phyloP scores from a whole-genome alignment of 2,113 vertebrate genomes.

The Cavia porcellus region DNA sequence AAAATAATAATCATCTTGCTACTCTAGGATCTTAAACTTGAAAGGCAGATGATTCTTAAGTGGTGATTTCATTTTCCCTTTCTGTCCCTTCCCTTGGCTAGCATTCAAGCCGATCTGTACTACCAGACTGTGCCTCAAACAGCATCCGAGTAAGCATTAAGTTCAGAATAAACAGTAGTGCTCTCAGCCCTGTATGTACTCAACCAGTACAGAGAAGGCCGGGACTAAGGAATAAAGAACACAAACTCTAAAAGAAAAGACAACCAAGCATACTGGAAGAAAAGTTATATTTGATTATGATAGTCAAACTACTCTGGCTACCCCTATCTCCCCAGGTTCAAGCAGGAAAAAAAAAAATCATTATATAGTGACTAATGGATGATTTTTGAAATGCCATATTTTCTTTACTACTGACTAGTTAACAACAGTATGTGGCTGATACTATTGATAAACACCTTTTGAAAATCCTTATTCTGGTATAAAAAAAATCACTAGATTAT shows the following conservation, averaged over 20 bases:
- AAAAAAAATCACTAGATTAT: conserved; percentile 62
- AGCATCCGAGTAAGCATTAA: conserved; percentile 2
- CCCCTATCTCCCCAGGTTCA: not conserved
- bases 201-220: conserved; percentile 31
- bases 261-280: conserved; percentile 14
- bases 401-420: conserved; percentile 42
- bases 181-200: not conserved
- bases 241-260: conserved; percentile 38
- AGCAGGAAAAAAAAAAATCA: not conserved
- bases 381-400: conserved; percentile 36
- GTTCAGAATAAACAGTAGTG: not conserved
- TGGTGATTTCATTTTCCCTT: not conserved
- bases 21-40: not conserved
- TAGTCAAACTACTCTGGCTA: conserved; percentile 41
- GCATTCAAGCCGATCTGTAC: conserved; percentile 29
- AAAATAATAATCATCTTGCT: conserved; percentile 28
- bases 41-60: conserved; percentile 46
- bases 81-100: not conserved
- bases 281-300: conserved; percentile 33
- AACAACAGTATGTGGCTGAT: not conserved
- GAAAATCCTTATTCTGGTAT: conserved; percentile 33
- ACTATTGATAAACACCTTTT: not conserved
- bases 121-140: conserved; percentile 42
- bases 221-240: not conserved
- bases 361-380: not conserved